Conservation (phyloP, 2,113 vertebrate species). For the Oryctolagus cuniculus region DNA sequence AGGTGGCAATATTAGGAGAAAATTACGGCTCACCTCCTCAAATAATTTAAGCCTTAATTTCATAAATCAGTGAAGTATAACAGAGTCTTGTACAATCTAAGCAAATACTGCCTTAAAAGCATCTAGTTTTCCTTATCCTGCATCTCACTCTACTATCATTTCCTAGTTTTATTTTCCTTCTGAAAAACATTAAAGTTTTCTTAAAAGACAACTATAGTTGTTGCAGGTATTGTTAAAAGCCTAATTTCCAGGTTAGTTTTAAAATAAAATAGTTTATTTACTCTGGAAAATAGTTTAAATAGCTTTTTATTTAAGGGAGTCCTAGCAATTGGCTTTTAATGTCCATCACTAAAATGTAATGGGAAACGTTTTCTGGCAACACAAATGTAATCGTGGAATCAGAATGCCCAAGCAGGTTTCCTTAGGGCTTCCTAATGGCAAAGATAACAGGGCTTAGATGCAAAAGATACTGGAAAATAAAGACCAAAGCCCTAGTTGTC, state of each 20-base stretch:
- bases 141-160: background rate
- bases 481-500: slow-evolving; percentile 23
- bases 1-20: slow-evolving; percentile 49
- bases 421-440: slow-evolving; percentile 54
- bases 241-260: slow-evolving; percentile 20
- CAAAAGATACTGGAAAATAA: slow-evolving; percentile 46
- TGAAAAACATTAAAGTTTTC: background rate
- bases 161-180: slow-evolving; percentile 47
- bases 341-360: slow-evolving; percentile 79
- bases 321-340: slow-evolving; percentile 45
- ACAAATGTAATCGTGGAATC: slow-evolving; percentile 84
- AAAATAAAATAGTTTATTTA: slow-evolving; percentile 39
- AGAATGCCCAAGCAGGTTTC: slow-evolving; percentile 84
- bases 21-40: slow-evolving; percentile 56
- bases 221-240: background rate
- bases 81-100: slow-evolving; percentile 20
- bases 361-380: slow-evolving; percentile 70
- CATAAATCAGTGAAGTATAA: slow-evolving; percentile 7
- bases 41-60: background rate
- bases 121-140: slow-evolving; percentile 21
- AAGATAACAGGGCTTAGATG: slow-evolving; percentile 24
- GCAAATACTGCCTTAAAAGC: slow-evolving; percentile 10
- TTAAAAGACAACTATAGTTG: slow-evolving; percentile 18
- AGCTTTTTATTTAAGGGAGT: slow-evolving; percentile 67
- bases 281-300: background rate